These are phyloP conservation scores for Australoheros facetus DNA, from an alignment of 2,797 vertebrate genomes.

Conservation along the genomic window DNA sequence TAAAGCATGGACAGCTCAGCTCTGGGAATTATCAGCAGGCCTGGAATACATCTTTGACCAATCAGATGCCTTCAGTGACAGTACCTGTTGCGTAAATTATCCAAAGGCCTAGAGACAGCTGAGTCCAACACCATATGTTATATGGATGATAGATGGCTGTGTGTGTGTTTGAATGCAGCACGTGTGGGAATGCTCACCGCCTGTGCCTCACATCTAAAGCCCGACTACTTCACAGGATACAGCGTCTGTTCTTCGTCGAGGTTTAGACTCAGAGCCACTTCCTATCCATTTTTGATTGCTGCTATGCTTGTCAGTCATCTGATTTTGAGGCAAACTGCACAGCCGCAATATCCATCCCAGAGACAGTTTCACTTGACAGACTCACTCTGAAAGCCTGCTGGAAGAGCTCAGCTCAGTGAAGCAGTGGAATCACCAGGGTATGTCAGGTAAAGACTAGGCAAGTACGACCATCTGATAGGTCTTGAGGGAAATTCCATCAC, in stretches of 20 bases:
- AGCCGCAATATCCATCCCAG: slow-evolving; percentile 43
- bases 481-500: slow-evolving; percentile 9
- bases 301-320: slow-evolving; percentile 57
- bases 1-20: slow-evolving; percentile 59
- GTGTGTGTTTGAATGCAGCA: not conserved
- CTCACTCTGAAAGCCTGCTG: slow-evolving; percentile 45
- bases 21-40: slow-evolving; percentile 54
- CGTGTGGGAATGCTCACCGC: slow-evolving; percentile 11
- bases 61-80: slow-evolving; percentile 52
- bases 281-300: slow-evolving; percentile 59
- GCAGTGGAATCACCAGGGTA: slow-evolving; percentile 47
- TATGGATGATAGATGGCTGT: slow-evolving; percentile 2
- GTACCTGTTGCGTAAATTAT: slow-evolving; percentile 67
- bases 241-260: slow-evolving; percentile 24
- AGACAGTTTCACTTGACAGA: slow-evolving; percentile 65
- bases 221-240: slow-evolving; percentile 13
- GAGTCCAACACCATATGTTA: slow-evolving; percentile 46
- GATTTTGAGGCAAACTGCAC: slow-evolving; percentile 32
- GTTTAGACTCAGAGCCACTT: slow-evolving; percentile 36
- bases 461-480: slow-evolving; percentile 7
- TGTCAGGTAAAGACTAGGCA: slow-evolving; percentile 47
- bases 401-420: slow-evolving; percentile 43
- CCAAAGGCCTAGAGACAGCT: slow-evolving; percentile 42
- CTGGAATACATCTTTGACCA: slow-evolving; percentile 53
- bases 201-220: slow-evolving; percentile 17